Evolutionary conservation across 2,797 vertebrate genomes (phyloP).

Genomic region (Momotus momota): DNA sequence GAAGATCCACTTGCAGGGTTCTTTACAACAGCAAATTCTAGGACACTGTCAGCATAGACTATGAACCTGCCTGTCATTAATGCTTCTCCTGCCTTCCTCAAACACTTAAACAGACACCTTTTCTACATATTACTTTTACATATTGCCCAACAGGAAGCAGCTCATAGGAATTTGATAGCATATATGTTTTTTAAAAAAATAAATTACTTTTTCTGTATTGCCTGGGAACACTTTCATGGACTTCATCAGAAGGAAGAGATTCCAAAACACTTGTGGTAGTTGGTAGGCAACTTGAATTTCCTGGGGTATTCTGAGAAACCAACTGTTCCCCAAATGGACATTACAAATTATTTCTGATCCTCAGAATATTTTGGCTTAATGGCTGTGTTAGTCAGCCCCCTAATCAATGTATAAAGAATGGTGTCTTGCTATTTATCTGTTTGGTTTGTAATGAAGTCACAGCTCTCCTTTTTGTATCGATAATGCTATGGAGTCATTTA

Average conservation of each 20-base stretch:
- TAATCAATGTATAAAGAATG: not conserved
- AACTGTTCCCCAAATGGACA: not conserved
- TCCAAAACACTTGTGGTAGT: not conserved
- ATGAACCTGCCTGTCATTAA: not conserved
- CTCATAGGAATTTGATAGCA: not conserved
- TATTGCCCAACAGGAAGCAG: not conserved
- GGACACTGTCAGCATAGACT: not conserved
- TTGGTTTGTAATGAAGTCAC: not conserved
- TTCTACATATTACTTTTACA: not conserved
- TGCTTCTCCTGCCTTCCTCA: not conserved
- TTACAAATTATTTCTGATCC: not conserved
- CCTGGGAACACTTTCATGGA: not conserved
- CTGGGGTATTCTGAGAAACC: not conserved
- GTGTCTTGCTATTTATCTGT: not conserved
- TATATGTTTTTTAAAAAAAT: no score
- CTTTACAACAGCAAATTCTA: not conserved
- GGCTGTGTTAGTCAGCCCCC: not conserved
- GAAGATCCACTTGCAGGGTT: not conserved
- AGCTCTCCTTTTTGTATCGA: not conserved
- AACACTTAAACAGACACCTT: not conserved
- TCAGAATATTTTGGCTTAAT: not conserved
- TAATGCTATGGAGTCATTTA: not conserved
- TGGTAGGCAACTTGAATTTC: not conserved
- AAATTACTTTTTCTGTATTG: not conserved
- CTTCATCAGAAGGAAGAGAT: not conserved